A percentile compares a stretch with the other conserved stretches of the same genome.
phyloP scores from a whole-genome alignment of 1,140 invertebrate genomes.

The Gryllus bimaculatus region DNA sequence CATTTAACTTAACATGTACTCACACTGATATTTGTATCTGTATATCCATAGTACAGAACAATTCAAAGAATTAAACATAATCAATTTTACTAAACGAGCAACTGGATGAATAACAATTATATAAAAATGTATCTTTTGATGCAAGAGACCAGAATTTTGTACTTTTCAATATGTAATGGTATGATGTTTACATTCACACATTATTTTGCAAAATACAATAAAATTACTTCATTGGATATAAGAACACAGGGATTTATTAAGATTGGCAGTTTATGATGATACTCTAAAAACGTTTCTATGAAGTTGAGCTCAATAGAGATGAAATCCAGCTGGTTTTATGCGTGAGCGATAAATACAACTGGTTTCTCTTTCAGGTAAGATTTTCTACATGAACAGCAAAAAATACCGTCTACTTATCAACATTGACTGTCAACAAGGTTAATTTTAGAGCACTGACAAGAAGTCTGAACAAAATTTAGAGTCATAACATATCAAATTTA shows the following conservation, averaged over 20 bases:
- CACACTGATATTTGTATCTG: neutral
- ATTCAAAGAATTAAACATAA: neutral
- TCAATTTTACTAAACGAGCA: neutral
- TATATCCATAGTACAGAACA: too few species aligned
- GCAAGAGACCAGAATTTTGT: neutral
- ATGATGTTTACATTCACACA: neutral
- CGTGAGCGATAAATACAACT: neutral
- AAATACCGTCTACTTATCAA: neutral
- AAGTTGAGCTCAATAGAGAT: neutral
- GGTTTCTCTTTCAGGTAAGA: neutral
- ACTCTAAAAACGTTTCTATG: neutral
- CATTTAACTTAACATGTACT: neutral
- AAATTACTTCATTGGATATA: neutral
- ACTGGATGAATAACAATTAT: too few species aligned
- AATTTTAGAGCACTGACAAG: neutral
- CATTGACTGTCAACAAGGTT: neutral
- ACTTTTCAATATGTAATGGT: neutral
- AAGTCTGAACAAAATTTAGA: neutral
- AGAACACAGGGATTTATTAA: neutral
- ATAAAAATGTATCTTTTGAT: too few species aligned
- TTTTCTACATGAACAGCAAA: neutral
- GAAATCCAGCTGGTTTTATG: neutral
- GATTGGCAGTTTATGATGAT: neutral
- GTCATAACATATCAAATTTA: too few species aligned
- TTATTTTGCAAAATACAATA: neutral